Conservation (phyloP, 2,797 vertebrate species). For the Varecia variegata region DNA sequence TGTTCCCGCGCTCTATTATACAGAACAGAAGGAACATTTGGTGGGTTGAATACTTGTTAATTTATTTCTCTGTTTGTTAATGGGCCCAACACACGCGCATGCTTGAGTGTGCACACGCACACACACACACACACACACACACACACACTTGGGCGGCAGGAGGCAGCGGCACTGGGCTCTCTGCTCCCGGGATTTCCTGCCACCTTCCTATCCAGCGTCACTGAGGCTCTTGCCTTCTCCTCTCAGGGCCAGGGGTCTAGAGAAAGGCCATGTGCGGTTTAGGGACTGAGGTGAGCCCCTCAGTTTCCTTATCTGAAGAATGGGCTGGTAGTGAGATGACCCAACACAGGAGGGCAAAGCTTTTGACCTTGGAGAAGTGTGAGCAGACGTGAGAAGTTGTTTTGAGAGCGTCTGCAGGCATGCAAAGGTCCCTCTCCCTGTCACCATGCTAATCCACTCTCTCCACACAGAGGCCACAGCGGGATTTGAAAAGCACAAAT, state of each 20-base stretch:
- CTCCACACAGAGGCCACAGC: background rate
- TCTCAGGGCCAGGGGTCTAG: background rate
- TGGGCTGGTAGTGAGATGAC: background rate
- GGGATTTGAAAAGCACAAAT: background rate
- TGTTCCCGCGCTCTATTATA: slow-evolving; percentile 63
- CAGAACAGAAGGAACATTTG: slow-evolving; percentile 75
- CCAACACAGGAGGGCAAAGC: background rate
- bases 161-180: background rate
- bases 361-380: background rate
- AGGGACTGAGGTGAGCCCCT: background rate
- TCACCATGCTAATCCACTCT: background rate
- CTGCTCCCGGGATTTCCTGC: background rate
- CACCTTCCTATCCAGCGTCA: background rate
- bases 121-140: background rate
- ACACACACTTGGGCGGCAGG: background rate
- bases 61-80: slow-evolving; percentile 77
- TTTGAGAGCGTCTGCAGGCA: background rate
- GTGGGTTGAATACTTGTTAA: slow-evolving; percentile 72
- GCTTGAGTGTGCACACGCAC: background rate
- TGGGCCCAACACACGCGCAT: slow-evolving; percentile 12
- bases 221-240: background rate
- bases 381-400: background rate
- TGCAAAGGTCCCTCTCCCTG: background rate
- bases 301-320: background rate
- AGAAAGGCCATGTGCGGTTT: background rate